These are phyloP conservation scores for Eulithis prunata DNA, from an alignment of 2,888 invertebrate species.

Conservation along the genomic window DNA sequence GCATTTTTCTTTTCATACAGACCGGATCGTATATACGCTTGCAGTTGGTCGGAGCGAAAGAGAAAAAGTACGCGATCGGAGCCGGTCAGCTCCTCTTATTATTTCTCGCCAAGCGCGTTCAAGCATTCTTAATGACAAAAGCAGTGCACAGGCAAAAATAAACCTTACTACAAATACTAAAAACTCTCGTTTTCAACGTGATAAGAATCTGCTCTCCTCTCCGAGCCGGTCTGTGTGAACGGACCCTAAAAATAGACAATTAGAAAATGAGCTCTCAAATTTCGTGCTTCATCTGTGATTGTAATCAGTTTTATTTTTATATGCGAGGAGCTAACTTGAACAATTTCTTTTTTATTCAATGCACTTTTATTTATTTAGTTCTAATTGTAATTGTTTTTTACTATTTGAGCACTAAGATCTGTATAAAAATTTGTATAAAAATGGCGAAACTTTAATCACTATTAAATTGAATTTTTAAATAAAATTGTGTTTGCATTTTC, in stretches of 20 bases:
- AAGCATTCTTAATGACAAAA: too few species aligned
- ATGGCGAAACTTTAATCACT: slow-evolving; percentile 68
- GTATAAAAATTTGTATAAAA: slow-evolving; percentile 81
- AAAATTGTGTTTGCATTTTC: slow-evolving; percentile 33
- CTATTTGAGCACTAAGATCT: slow-evolving; percentile 82
- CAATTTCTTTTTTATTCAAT: slow-evolving; percentile 72
- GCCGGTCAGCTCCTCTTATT: too few species aligned
- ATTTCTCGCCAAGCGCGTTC: too few species aligned
- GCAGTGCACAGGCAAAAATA: too few species aligned
- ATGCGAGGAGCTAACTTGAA: slow-evolving; percentile 73
- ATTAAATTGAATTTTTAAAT: slow-evolving; percentile 68
- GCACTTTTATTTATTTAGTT: slow-evolving; percentile 81
- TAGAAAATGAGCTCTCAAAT: slow-evolving; percentile 71
- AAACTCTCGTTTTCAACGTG: too few species aligned
- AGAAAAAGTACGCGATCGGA: too few species aligned
- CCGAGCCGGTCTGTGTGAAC: too few species aligned
- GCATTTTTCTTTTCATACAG: too few species aligned
- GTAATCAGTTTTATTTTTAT: slow-evolving; percentile 71
- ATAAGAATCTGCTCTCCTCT: too few species aligned
- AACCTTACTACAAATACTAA: too few species aligned
- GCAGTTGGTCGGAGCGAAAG: too few species aligned
- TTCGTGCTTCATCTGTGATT: slow-evolving; percentile 78
- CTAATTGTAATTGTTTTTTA: slow-evolving; percentile 74
- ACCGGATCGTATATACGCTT: too few species aligned
- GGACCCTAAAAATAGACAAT: slow-evolving; percentile 43